Percentiles rank a stretch among this genome's conserved stretches.
These are phyloP conservation scores for Aurelia aurita DNA, from an alignment of 30 jellyfish, hydroid and myxozoan genomes.

Conservation along the genomic window DNA sequence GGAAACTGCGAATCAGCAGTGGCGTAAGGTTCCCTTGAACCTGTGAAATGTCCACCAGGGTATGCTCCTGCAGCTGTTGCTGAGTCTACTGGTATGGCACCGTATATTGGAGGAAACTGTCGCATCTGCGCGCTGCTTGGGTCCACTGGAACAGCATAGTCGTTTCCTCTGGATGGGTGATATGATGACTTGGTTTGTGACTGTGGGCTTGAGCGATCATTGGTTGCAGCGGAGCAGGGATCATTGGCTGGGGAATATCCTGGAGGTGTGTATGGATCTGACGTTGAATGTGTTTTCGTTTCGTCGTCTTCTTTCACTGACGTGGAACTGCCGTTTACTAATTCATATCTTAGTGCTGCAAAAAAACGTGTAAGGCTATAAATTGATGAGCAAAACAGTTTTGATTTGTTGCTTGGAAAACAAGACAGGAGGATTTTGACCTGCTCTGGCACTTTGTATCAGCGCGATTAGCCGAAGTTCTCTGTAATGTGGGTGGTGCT, in stretches of 20 bases:
- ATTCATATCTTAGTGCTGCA: constrained; percentile 16
- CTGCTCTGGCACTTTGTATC: no score
- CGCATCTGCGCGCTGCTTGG: constrained; percentile 32
- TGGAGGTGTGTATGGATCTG: constrained; percentile 30
- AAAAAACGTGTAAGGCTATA: background rate
- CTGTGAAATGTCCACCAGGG: constrained; percentile 34
- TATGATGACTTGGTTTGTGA: constrained; percentile 44
- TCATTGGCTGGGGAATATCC: constrained; percentile 10
- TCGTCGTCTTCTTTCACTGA: constrained; percentile 41
- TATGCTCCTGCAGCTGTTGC: constrained; percentile 35
- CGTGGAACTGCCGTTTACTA: constrained; percentile 19
- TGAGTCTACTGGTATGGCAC: constrained; percentile 42
- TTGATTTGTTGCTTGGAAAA: no score
- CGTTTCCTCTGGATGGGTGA: constrained; percentile 44
- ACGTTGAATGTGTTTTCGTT: background rate
- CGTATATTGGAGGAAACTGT: constrained; percentile 34
- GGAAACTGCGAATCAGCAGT: constrained; percentile 30
- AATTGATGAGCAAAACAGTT: no score
- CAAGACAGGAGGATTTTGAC: no score
- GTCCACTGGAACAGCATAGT: constrained; percentile 14
- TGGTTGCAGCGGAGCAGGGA: constrained; percentile 29
- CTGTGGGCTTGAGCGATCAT: constrained; percentile 40
- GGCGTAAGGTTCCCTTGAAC: constrained; percentile 62
- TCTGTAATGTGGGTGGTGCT: no score
- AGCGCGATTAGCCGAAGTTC: no score